phyloP scores from a whole-genome alignment of 2,113 vertebrate species.

The Chamaetylas fuelleborni region DNA sequence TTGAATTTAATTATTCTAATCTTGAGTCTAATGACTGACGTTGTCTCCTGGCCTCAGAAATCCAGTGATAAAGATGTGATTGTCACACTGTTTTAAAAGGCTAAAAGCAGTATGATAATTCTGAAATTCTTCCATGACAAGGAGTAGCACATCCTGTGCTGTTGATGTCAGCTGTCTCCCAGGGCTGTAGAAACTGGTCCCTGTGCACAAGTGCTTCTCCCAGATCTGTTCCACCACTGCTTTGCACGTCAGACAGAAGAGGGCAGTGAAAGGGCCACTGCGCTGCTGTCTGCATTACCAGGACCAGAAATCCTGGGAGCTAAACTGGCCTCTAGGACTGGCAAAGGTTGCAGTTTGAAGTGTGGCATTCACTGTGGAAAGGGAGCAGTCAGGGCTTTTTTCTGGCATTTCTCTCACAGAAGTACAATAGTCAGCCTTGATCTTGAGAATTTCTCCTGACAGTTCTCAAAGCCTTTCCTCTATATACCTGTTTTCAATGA shows the following conservation, averaged over 20 bases:
- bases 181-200: neutral
- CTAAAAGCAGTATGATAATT: neutral
- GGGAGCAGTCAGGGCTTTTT: neutral
- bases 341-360: neutral
- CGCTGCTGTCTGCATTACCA: neutral
- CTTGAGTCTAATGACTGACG: neutral
- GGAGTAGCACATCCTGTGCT: neutral
- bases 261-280: neutral
- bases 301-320: neutral
- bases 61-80: neutral
- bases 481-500: neutral
- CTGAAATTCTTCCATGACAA: neutral
- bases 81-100: neutral
- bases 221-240: neutral
- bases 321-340: neutral
- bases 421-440: accelerated
- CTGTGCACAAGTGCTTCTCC: neutral
- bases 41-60: neutral
- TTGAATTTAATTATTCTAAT: neutral
- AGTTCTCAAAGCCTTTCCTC: neutral
- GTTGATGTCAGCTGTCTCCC: neutral
- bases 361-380: neutral
- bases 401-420: neutral
- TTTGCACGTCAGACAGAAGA: neutral
- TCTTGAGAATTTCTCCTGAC: neutral